phyloP scores from a whole-genome alignment of 2,888 invertebrate species.

The Gibbula magus region DNA sequence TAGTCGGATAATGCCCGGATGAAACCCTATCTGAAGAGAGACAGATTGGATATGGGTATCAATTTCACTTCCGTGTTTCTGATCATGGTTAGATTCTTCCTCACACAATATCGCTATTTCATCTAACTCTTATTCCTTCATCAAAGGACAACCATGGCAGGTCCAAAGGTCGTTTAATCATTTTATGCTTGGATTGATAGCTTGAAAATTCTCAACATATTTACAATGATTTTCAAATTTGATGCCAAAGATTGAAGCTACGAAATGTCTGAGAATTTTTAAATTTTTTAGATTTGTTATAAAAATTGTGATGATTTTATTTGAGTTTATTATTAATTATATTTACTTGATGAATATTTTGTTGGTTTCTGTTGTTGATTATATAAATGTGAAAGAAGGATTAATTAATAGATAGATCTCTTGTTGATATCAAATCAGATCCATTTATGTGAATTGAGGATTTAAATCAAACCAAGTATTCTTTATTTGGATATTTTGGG shows the following conservation, averaged over 20 bases:
- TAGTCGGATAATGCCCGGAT: not conserved
- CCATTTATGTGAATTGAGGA: no score
- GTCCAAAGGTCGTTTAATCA: not conserved
- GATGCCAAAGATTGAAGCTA: not conserved
- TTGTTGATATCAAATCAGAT: no score
- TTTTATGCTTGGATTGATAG: not conserved
- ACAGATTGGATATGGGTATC: slow-evolving; percentile 8
- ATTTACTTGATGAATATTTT: no score
- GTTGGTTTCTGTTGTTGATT: not conserved
- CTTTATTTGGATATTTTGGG: no score
- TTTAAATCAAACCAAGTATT: no score
- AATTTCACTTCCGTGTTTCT: not conserved
- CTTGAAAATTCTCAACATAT: not conserved
- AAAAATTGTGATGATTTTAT: no score
- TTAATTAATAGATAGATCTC: not conserved
- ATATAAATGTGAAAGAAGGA: not conserved
- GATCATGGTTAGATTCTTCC: no score
- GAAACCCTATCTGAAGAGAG: not conserved
- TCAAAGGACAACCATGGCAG: not conserved
- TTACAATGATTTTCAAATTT: not conserved
- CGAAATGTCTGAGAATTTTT: no score
- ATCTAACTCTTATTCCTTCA: not conserved
- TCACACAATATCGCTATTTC: not conserved
- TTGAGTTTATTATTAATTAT: no score
- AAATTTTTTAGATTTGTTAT: no score